Conservation (phyloP, 2,888 invertebrate species). For the Parnassius apollo region DNA sequence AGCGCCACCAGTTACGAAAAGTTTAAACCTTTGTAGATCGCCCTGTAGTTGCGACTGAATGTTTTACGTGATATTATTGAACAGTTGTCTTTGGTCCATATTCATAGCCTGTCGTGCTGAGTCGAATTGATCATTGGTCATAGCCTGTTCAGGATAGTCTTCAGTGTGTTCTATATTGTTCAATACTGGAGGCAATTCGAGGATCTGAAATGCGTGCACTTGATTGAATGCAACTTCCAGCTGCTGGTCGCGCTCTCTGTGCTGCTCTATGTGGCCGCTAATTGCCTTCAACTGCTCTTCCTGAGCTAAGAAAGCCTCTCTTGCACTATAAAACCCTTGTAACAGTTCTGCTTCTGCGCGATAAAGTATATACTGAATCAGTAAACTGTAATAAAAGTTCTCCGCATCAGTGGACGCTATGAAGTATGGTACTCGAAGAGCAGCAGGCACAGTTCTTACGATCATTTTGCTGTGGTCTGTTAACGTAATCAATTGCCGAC, state of each 20-base stretch:
- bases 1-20: conserved; percentile 26
- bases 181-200: not conserved
- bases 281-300: not conserved
- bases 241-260: not conserved
- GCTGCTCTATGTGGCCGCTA: not conserved
- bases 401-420: too few relatives aligned
- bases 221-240: not conserved
- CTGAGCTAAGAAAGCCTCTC: not conserved
- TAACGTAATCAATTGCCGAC: too few relatives aligned
- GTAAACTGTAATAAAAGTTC: not conserved
- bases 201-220: not conserved
- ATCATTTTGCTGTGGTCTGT: too few relatives aligned
- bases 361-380: not conserved
- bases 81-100: conserved; percentile 26
- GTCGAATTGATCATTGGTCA: not conserved
- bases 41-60: conserved; percentile 30
- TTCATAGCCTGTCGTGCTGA: conserved; percentile 20
- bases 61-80: conserved; percentile 28
- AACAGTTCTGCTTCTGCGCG: not conserved
- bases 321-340: not conserved
- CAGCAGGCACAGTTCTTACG: too few relatives aligned
- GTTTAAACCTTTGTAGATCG: conserved; percentile 8
- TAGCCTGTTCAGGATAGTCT: not conserved
- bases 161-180: too few relatives aligned
- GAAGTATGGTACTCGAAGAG: too few relatives aligned